phyloP scores from a whole-genome alignment of 2,797 vertebrate genomes.

The Danio kyathit region DNA sequence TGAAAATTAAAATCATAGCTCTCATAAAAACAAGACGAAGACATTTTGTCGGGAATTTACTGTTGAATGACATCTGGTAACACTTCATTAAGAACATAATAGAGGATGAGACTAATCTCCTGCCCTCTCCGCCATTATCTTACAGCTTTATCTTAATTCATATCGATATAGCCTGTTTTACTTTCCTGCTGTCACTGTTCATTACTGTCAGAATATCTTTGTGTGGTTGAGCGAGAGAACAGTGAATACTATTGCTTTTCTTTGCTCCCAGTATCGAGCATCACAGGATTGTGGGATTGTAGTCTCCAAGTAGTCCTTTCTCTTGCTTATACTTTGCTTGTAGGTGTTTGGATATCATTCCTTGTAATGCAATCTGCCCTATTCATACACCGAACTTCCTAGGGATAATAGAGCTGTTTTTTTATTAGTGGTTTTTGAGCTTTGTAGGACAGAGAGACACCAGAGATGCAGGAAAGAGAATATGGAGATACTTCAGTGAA shows the following conservation, averaged over 20 bases:
- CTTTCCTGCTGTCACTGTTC: slow-evolving; percentile 25
- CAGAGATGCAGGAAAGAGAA: slow-evolving; percentile 46
- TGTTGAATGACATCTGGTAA: slow-evolving; percentile 68
- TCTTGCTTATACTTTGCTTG: slow-evolving; percentile 37
- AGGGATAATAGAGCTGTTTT: slow-evolving; percentile 34
- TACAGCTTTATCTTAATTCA: slow-evolving; percentile 47
- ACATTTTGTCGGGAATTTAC: slow-evolving; percentile 58
- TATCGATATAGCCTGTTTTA: slow-evolving; percentile 43
- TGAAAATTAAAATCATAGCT: slow-evolving; percentile 56
- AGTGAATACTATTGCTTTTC: not conserved
- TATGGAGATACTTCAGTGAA: slow-evolving; percentile 64
- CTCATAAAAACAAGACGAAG: slow-evolving; percentile 54
- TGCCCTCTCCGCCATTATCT: slow-evolving; percentile 43
- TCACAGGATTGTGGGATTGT: slow-evolving; percentile 48
- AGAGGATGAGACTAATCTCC: slow-evolving; percentile 16
- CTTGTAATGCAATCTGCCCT: slow-evolving; percentile 51
- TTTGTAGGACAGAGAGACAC: slow-evolving; percentile 48
- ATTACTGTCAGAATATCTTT: slow-evolving; percentile 20
- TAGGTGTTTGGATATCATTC: slow-evolving; percentile 40
- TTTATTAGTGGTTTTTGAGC: slow-evolving; percentile 53
- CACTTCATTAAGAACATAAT: slow-evolving; percentile 44
- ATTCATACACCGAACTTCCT: slow-evolving; percentile 42
- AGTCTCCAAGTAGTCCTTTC: not conserved
- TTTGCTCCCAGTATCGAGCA: slow-evolving; percentile 38
- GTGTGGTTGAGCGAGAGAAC: not conserved